A percentile compares a stretch with the other conserved stretches of the same genome.
Evolutionary conservation across 2,888 invertebrate genomes (phyloP).

Genomic region (Sacculina carcini): DNA sequence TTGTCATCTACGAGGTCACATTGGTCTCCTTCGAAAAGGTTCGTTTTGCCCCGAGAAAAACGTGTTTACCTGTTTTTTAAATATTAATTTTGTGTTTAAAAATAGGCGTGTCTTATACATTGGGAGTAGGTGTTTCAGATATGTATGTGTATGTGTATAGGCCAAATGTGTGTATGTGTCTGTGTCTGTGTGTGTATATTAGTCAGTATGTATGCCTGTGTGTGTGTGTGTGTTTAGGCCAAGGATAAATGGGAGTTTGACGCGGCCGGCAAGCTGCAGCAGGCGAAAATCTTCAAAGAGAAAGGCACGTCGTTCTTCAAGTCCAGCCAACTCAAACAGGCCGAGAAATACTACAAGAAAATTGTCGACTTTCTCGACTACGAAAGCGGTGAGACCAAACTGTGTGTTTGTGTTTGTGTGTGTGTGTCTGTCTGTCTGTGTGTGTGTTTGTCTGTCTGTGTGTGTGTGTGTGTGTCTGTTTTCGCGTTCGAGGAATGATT

Average conservation of each 20-base stretch:
- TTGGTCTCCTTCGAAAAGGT: constrained; percentile 54
- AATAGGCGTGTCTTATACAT: too few relatives aligned
- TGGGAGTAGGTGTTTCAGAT: too few relatives aligned
- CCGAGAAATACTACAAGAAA: constrained; percentile 63
- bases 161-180: neutral
- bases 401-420: neutral
- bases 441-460: too few relatives aligned
- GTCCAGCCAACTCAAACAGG: constrained; percentile 41
- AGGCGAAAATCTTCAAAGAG: constrained; percentile 54
- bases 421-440: too few relatives aligned
- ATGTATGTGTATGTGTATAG: too few relatives aligned
- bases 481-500: constrained; percentile 10
- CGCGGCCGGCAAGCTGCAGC: constrained; percentile 45
- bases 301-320: constrained; percentile 78
- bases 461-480: too few relatives aligned
- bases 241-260: constrained; percentile 62
- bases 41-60: too few relatives aligned
- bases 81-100: too few relatives aligned
- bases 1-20: constrained; percentile 51
- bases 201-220: too few relatives aligned
- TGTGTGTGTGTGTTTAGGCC: constrained; percentile 26
- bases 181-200: neutral
- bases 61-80: too few relatives aligned
- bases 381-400: constrained; percentile 23
- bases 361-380: constrained; percentile 35